Base-by-base conservation (phyloP, 37 sponge, comb jelly and placozoan genomes). In the Beroe ovata region DNA sequence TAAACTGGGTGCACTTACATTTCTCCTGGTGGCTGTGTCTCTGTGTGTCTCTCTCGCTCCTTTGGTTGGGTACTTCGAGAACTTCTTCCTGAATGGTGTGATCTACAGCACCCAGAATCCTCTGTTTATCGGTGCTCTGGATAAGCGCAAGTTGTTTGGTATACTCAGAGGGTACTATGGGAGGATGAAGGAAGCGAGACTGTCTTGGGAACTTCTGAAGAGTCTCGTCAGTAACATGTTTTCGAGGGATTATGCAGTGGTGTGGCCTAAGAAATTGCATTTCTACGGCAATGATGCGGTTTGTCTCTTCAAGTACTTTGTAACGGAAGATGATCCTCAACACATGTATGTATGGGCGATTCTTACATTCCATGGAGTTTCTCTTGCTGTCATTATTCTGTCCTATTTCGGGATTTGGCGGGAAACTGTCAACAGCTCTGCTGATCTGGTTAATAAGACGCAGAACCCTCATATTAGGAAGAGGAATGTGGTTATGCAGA, bases 241-340 rank as follows among this genome's bases (percentile, higher is more conserved):
- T 18, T 66, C 69, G 8, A 26, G 16, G 8, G 69, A 66, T 33
- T 32, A 66, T 16, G 32, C 32, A 14, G 35, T 25, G 2, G 30
- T 66, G 30, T 29, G 36, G 36, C 33, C 32, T 1, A 11, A 66
- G 1, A 26, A 8, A 1, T 37, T 66, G 11, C 25, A 30, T 4
- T 66, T 66, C 35, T 66, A 66, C 35, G 69, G 69, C 11, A 66
- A 66, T 30, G 69, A 66, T 32, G 32, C 69, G 2, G 69, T 66
- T 4, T 66, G 69, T 33, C 69, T 66, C 18, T 66, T 66, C 69
- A 66, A 66, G 36, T 66, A 66, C 36, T 66, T 66, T 30, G 69
- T 66, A 66, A 66, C 69, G 11, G 2, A 29, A 1, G 69, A 66
- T 1, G 69, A 66, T 32, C 69, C 69, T 34, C 69, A 66, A 30